Percentiles rank a stretch among this genome's conserved stretches.
Conservation (phyloP, 2,797 vertebrate species). For the Acanthopagrus latus region DNA sequence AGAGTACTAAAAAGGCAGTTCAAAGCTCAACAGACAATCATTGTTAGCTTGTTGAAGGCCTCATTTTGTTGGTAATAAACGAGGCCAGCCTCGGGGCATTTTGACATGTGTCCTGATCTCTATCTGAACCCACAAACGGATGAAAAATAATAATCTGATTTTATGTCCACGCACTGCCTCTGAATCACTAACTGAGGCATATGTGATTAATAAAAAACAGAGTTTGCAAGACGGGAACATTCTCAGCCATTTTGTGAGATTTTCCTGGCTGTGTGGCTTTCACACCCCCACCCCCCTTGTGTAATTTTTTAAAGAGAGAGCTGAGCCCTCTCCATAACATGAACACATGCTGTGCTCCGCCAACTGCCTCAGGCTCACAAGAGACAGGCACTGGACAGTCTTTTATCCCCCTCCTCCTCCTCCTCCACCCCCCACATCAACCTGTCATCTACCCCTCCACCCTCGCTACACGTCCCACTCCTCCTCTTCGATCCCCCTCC, state of each 20-base stretch:
- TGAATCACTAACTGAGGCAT: slow-evolving; percentile 33
- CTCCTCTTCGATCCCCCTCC: slow-evolving; percentile 33
- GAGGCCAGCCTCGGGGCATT: slow-evolving; percentile 36
- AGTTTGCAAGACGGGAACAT: slow-evolving; percentile 56
- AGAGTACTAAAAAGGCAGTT: slow-evolving; percentile 25
- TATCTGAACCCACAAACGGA: slow-evolving; percentile 50
- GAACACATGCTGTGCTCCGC: slow-evolving; percentile 69
- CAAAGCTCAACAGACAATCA: slow-evolving; percentile 35
- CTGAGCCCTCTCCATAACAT: slow-evolving; percentile 66
- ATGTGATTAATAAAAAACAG: slow-evolving; percentile 60
- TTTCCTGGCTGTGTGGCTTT: slow-evolving; percentile 71
- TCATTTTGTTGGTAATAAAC: slow-evolving; percentile 37
- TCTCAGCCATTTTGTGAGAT: slow-evolving; percentile 68
- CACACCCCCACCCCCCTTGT: slow-evolving; percentile 52
- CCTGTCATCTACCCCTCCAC: slow-evolving; percentile 65
- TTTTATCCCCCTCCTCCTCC: not conserved
- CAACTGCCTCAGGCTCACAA: slow-evolving; percentile 59
- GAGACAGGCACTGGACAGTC: slow-evolving; percentile 54
- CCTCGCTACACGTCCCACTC: slow-evolving; percentile 44
- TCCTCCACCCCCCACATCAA: slow-evolving; percentile 50
- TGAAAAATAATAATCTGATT: slow-evolving; percentile 30
- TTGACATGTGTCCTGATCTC: slow-evolving; percentile 47
- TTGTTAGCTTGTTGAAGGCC: slow-evolving; percentile 21
- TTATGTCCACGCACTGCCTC: slow-evolving; percentile 5
- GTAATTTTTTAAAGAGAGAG: slow-evolving; percentile 45